Evolutionary conservation across 2,797 vertebrate species (phyloP).

Genomic region (Avahi laniger): DNA sequence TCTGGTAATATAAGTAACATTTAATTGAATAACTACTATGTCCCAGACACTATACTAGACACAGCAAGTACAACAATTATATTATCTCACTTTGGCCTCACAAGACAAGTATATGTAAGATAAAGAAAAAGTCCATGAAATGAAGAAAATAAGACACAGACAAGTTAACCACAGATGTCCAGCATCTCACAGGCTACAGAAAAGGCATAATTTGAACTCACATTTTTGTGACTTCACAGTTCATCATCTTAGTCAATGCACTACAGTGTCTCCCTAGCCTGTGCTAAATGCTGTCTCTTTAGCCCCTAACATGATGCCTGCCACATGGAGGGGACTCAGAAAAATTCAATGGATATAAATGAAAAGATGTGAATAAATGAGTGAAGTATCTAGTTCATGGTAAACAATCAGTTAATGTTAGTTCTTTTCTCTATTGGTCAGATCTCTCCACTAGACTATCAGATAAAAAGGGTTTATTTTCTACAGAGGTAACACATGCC

Average conservation of each 20-base stretch:
- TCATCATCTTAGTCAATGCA: neutral
- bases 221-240: neutral
- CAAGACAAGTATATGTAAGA: neutral
- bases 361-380: constrained; percentile 3
- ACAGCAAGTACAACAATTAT: neutral
- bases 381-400: neutral
- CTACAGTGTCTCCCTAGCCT: neutral
- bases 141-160: neutral
- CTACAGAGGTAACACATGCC: neutral
- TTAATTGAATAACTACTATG: neutral
- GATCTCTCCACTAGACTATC: neutral
- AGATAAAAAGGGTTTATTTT: neutral
- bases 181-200: neutral
- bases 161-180: neutral
- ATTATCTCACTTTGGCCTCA: neutral
- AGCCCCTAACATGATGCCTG: neutral
- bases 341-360: neutral
- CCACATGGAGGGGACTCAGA: neutral
- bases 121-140: neutral
- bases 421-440: neutral
- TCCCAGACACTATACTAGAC: neutral
- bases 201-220: neutral
- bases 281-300: neutral
- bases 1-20: neutral
- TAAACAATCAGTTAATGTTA: neutral